Base-by-base conservation (phyloP, 1,140 invertebrate species). In the Drosophila takahashii region DNA sequence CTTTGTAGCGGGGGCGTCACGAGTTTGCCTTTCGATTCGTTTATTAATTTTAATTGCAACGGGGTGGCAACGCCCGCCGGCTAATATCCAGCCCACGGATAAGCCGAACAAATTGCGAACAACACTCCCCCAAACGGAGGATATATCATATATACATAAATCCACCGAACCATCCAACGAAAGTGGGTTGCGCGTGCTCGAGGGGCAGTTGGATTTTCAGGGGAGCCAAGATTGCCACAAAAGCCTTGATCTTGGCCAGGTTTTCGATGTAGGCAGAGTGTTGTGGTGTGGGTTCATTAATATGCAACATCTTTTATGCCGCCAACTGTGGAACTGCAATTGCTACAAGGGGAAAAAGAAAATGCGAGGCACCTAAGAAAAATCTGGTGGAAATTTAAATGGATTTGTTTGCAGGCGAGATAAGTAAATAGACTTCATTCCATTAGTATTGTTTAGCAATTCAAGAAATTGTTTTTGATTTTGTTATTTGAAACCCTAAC, bases 21-120 rank as follows among this genome's bases (percentile, higher is more conserved):
- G 73, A 54, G 67, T 69, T 78, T 67, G 83, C 76, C 74, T 65
- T 66, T 60, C 72, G 50, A 51, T 87, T 86, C 79, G 70, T 86
- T 86, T 87, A 86, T 86, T 86, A 86, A 86, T 87, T 86, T 86
- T 87, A 86, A 86, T 86, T 86, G 75, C 79, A 52, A 64, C 58
- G 57, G 57, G 73, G 50, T 86, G 62, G 57, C 56, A 65, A 81
- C 81, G 77, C 73, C 81, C 26, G 47, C 50, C 44, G 73, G 60
- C 76, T 37, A 70, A 62, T n/a, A 34, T 62, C 29, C 34, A 39
- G 52, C 77, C 58, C 36, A 65, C 29, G 48, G 36, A 77, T 77
- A 61, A 81, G 58, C 44, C 50, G 41, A 61, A 72, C 65, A 80
- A 62, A 76, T 76, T 67, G 69, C 69, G 8, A 34, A 65, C 59